Evolutionary conservation across 1,140 invertebrate species (phyloP), one percentile per base, ranked within the genome.

Genomic region (Catajapyx aquilonaris): DNA sequence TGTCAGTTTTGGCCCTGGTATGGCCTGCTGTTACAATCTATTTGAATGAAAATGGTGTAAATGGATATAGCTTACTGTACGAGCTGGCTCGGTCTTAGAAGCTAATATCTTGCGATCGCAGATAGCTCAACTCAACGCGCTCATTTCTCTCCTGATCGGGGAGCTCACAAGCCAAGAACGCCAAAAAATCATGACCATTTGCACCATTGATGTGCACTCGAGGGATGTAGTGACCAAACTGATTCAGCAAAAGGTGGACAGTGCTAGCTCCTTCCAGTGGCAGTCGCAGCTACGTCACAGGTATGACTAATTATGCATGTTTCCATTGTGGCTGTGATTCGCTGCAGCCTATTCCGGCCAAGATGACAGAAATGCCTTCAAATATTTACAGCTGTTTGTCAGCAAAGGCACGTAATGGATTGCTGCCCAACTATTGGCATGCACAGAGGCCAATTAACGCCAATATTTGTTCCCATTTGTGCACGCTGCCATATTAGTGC

Each of bases 181-280:
- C 3, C 84, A 90, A 55, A 91, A 91, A 56, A 86, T 91, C 44
- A 90, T 88, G 79, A 91, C 87, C 0, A 81, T 91, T 44, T 91
- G 86, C 60, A 91, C 86, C 1, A 88, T 91, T 48, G 87, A 93
- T 52, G 86, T 93, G 1, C 77, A 81, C 48, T 81, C 80, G 10
- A 62, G 87, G 49, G 87, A 93, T 53, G 83, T 91, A 10, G 80
- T 91, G 0, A 68, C 68, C 0, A 86, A 81, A 52, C 68, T 93
- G 47, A 85, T 93, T 38, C 40, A 59, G 0, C 64, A 70, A 31
- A 87, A 84, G 56, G 74, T 88, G 1, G 85, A 91, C 50, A 71
- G 65, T 40, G 67, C 73, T 1, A 69, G 73, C 22, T 78, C 80
- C 4, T 93, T 93, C 52, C 76, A 81, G 45, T 93, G 86, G 87